Conservation (phyloP, 2,113 vertebrate species). For the Arizona elegans region DNA sequence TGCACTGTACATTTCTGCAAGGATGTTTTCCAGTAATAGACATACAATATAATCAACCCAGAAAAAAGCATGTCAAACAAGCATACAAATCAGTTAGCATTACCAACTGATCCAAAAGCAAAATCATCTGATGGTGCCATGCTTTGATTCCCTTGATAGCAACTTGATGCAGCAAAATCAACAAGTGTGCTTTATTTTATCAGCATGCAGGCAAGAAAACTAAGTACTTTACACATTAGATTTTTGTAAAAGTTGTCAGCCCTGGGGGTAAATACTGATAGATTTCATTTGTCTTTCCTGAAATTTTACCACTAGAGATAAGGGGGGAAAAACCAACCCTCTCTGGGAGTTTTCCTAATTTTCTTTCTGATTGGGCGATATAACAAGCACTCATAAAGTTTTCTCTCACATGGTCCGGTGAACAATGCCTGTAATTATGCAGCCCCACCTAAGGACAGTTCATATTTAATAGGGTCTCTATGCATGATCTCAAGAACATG, state of each 20-base stretch:
- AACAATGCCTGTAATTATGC: not conserved
- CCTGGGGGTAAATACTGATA: not conserved
- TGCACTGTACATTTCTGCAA: not conserved
- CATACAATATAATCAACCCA: not conserved
- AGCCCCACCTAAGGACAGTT: not conserved
- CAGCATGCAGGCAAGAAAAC: not conserved
- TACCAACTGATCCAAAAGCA: not conserved
- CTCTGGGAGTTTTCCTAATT: not conserved
- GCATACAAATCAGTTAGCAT: not conserved
- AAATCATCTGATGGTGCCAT: not conserved
- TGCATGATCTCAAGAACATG: not conserved
- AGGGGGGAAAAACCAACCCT: not conserved
- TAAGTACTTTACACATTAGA: not conserved
- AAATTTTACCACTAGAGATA: not conserved
- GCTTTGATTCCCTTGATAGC: not conserved
- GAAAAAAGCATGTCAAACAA: not conserved
- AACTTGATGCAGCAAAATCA: not conserved
- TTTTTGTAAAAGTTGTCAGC: not conserved
- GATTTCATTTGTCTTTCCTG: not conserved
- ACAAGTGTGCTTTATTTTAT: not conserved
- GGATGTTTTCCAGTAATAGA: not conserved
- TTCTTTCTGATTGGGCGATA: not conserved
- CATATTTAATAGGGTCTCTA: not conserved
- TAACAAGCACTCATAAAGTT: not conserved
- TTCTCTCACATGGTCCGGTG: not conserved